These are phyloP conservation scores for pig (Sus scrofa) DNA, from an alignment of 2,113 vertebrate genomes.

Conservation along the genomic window T2T-Sscrofa CM000816.6:38927001-38927500, in stretches of 20 bases:
- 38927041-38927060: conserved; percentile 20
- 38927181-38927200: background rate
- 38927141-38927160: background rate
- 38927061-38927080: background rate
- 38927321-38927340: background rate
- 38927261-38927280: background rate
- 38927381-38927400: background rate
- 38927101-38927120: background rate
- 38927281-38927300: background rate
- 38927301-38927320: background rate
- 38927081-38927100: conserved; percentile 7
- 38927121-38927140: background rate
- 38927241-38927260: background rate
- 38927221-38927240: background rate
- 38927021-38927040: background rate
- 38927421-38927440: background rate
- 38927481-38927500: conserved; percentile 8
- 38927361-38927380: background rate
- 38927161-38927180: background rate
- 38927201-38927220: background rate
- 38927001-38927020: background rate
- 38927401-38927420: background rate
- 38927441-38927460: background rate
- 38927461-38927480: background rate
- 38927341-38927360: background rate